Base-by-base conservation (phyloP, 1,140 invertebrate species). In the Daktulosphaira vitifoliae region DNA sequence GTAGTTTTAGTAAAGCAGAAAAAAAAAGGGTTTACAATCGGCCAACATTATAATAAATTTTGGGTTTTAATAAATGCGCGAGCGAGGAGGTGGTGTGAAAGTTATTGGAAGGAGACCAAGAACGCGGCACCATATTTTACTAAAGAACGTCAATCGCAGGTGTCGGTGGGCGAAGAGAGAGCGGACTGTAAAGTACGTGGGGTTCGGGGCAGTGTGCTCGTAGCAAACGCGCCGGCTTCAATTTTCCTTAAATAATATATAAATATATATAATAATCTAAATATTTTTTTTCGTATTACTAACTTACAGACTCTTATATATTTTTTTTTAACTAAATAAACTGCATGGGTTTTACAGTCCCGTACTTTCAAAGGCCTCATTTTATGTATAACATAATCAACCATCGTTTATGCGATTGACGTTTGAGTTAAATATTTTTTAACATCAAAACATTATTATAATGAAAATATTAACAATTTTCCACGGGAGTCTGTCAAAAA, bases 1-100 rank as follows among this genome's bases (percentile, higher is more conserved):
- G 18, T 4, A 2, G 46, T 33, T 11, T 33, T 5, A 33, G 29
- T 5, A 33, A 7, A 8, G 46, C 18, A 48, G 20, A 22, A 23
- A 9, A 59, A 33, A 53, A 62, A 62, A 62, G 56, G 56, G 56
- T 62, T 62, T 62, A 62, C 56, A 62, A 62, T 62, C 42, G 56
- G 56, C 56, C 56, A 62, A 62, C 56, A 62, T 62, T 62, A 62
- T 62, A 62, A 62, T 62, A 62, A 62, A 62, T 62, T 62, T 62
- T 13, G 26, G 56, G 56, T 62, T 62, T 62, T 62, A 62, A 62
- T 62, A 62, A 62, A 62, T 33, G 42, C 56, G 18, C 42, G 39
- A 26, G 56, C 25, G 42, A 62, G 39, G 54, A 18, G 56, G 56
- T 22, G 56, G 56, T 25, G 26, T 62, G 42, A 62, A 48, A 62